Conservation (phyloP, 2,113 vertebrate species). For the Myrmophylax atrothorax region DNA sequence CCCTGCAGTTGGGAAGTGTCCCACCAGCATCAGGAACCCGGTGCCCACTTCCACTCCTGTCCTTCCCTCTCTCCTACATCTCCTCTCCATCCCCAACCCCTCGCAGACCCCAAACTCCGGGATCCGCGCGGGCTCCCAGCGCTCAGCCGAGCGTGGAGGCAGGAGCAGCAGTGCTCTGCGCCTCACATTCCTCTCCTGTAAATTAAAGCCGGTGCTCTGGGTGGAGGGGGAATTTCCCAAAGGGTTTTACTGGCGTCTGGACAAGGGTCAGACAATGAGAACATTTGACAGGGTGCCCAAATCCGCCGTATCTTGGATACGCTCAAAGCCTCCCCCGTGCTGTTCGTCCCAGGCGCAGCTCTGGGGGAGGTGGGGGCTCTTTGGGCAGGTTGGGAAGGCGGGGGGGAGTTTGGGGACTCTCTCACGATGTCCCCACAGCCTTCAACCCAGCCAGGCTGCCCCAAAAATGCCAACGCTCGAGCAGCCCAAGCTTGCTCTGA, state of each 20-base stretch:
- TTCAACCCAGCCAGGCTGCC: background rate
- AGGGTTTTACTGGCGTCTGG: constrained; percentile 66
- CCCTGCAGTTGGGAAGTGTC: background rate
- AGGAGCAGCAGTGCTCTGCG: constrained; percentile 38
- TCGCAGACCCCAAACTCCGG: background rate
- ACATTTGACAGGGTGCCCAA: constrained; percentile 69
- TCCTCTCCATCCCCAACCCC: background rate
- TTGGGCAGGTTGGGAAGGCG: background rate
- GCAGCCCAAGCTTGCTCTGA: background rate
- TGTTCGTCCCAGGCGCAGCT: background rate
- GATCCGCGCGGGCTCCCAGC: background rate
- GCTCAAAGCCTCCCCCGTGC: constrained; percentile 47
- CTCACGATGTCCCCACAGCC: accelerated
- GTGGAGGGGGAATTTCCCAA: constrained; percentile 62
- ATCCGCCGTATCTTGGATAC: constrained; percentile 60
- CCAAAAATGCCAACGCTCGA: background rate
- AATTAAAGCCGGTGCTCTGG: constrained; percentile 60
- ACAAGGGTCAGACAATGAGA: constrained; percentile 71
- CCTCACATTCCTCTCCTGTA: constrained; percentile 50
- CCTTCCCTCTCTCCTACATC: background rate
- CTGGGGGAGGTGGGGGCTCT: background rate
- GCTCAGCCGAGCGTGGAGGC: background rate
- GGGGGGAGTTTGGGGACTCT: background rate
- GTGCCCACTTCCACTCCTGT: accelerated
- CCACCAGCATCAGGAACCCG: accelerated